Evolutionary conservation across 2,797 vertebrate genomes (phyloP), one percentile per base, ranked within the genome.

Genomic region (Malurus splendens): DNA sequence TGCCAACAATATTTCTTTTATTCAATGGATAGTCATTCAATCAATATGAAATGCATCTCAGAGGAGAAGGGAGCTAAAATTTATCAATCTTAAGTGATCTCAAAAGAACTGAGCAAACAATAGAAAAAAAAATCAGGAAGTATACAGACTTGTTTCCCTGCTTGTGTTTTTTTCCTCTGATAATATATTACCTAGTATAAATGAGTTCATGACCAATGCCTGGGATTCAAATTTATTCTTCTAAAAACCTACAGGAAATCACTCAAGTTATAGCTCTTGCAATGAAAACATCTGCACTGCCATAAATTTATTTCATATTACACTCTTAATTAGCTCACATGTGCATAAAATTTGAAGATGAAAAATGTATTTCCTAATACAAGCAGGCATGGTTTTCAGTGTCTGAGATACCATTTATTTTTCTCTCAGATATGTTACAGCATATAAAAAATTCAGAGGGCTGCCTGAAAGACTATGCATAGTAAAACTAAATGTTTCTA

Each of bases 221-320:
- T 78, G 38, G 90, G 71, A 92, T 88, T 94, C 51, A 89, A 71
- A 94, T 92, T 95, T 91, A 75, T 90, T 88, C 59, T 77, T 83
- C 68, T 85, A 90, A 84, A 95, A 93, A 85, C 41, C 82, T 91
- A 90, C 47, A 79, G 48, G 39, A 89, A 93, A 89, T 78, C 76
- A 90, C 54, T 90, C 47, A 90, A 82, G 56, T 52, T 85, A 86
- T 61, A 76, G 73, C 33, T 88, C 39, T 91, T 80, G 66, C 28
- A 83, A 75, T 44, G 74, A 76, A 84, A 95, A 59, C 50, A 82
- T 80, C 59, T 81, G 56, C 44, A 85, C 28, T 68, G 54, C 55
- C 30, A 76, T 38, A 30, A 54, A 90, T 95, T 91, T 89, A 91
- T 90, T 94, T 87, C 82, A 39, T 72, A 87, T 59, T 80, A 85